Conservation (phyloP, 2,888 invertebrate genomes). For the Pollenia angustigena region DNA sequence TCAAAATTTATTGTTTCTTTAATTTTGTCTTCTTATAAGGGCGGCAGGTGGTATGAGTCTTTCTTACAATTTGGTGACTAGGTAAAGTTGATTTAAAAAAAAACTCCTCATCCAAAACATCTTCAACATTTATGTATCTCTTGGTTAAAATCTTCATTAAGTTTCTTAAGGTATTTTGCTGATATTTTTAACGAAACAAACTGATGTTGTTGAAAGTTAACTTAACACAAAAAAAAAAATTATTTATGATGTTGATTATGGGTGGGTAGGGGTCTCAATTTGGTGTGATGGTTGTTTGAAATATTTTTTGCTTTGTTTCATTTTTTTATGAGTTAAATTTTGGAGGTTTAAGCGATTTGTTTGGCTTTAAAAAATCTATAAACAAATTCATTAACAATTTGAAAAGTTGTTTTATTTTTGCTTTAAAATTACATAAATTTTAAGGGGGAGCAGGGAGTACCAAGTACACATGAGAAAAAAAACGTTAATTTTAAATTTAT, state of each 20-base stretch:
- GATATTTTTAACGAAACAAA: constrained; percentile 16
- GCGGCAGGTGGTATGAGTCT: constrained; percentile 70
- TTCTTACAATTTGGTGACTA: constrained; percentile 42
- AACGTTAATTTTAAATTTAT: constrained; percentile 25
- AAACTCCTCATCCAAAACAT: constrained; percentile 6
- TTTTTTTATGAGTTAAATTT: constrained; percentile 39
- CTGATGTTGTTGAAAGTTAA: constrained; percentile 18
- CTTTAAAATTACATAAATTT: not conserved
- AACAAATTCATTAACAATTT: constrained; percentile 5
- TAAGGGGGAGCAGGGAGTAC: constrained; percentile 49
- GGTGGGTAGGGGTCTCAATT: constrained; percentile 68
- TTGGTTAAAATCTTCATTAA: constrained; percentile 44
- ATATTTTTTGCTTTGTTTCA: constrained; percentile 38
- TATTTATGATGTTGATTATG: constrained; percentile 57
- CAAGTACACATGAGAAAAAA: not conserved
- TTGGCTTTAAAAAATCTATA: not conserved
- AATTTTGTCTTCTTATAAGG: constrained; percentile 57
- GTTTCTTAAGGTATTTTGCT: constrained; percentile 60
- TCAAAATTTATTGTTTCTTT: constrained; percentile 37
- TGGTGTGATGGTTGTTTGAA: constrained; percentile 46
- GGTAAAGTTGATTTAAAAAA: constrained; percentile 34
- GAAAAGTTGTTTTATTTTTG: constrained; percentile 65
- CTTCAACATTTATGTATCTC: not conserved
- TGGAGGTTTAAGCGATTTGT: constrained; percentile 13
- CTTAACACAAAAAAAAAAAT: constrained; percentile 24